Percentiles rank a stretch among this genome's conserved stretches.
Evolutionary conservation across 2,888 invertebrate genomes (phyloP).

Genomic region (Cheilosia urbana): DNA sequence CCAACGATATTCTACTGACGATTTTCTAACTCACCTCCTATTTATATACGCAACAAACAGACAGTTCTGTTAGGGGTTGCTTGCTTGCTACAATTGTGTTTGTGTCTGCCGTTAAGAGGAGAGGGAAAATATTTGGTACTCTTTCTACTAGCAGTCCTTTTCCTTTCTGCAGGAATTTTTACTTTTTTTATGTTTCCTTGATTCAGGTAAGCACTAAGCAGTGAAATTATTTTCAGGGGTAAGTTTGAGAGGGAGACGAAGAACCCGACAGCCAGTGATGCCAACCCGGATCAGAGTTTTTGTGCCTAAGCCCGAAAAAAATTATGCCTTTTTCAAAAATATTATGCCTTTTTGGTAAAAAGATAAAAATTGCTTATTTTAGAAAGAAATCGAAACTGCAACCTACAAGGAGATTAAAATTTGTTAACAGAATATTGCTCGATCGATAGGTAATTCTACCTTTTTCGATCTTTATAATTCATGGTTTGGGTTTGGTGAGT

Average conservation of each 20-base stretch:
- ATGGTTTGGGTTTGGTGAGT: too few relatives aligned
- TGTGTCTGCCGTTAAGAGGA: background rate
- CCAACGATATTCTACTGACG: constrained; percentile 59
- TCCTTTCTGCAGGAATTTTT: constrained; percentile 17
- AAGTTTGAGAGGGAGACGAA: background rate
- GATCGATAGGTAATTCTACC: too few relatives aligned
- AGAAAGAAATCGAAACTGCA: too few relatives aligned
- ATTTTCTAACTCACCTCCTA: constrained; percentile 17
- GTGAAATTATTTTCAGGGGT: background rate
- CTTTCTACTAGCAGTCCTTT: background rate
- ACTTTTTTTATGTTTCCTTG: background rate
- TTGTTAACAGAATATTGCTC: too few relatives aligned
- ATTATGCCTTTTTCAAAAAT: too few relatives aligned
- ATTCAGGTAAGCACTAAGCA: background rate
- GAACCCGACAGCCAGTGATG: background rate
- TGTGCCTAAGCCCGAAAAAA: too few relatives aligned
- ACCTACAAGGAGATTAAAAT: too few relatives aligned
- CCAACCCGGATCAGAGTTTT: too few relatives aligned
- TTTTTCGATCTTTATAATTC: too few relatives aligned
- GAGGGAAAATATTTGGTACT: background rate
- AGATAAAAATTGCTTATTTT: too few relatives aligned
- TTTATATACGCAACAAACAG: constrained; percentile 25
- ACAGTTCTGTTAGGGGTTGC: constrained; percentile 39
- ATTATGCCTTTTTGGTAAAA: too few relatives aligned
- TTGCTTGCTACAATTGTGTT: constrained; percentile 24